These are phyloP conservation scores for Tetheella fluctuosa DNA, from an alignment of 2,888 invertebrate species.

Conservation along the genomic window DNA sequence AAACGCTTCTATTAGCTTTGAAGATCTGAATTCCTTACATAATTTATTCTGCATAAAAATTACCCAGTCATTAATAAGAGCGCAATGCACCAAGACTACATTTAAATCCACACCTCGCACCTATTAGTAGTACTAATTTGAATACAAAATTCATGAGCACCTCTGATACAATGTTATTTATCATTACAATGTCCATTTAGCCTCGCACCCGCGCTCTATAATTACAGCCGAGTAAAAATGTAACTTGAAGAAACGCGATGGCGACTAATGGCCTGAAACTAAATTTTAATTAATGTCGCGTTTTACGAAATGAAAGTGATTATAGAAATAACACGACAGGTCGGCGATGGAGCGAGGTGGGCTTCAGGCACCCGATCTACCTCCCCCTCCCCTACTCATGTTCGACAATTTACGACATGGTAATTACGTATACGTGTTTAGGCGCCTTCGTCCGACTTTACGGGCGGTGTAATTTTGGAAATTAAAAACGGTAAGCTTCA, in stretches of 20 bases:
- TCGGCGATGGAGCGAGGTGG: slow-evolving; percentile 58
- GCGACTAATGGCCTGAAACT: slow-evolving; percentile 83
- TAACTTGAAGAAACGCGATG: slow-evolving; percentile 82
- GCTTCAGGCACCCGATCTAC: slow-evolving; percentile 36
- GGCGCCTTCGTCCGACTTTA: slow-evolving; percentile 64
- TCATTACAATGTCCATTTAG: slow-evolving; percentile 81
- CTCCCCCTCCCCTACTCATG: slow-evolving; percentile 61
- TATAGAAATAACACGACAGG: slow-evolving; percentile 81
- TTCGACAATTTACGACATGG: slow-evolving; percentile 77
- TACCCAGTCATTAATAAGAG: slow-evolving; percentile 60
- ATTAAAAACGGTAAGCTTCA: slow-evolving; percentile 83
- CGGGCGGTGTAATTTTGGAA: slow-evolving; percentile 78
- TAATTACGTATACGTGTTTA: slow-evolving; percentile 79
- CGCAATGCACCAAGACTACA: slow-evolving; percentile 63
- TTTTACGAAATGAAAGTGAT: slow-evolving; percentile 83
- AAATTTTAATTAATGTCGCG: slow-evolving; percentile 85
- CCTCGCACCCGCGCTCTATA: slow-evolving; percentile 76
- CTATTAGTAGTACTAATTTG: slow-evolving; percentile 79
- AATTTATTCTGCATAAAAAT: slow-evolving; percentile 37
- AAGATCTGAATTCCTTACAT: slow-evolving; percentile 16
- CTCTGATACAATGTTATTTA: slow-evolving; percentile 80
- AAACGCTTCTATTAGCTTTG: slow-evolving; percentile 23
- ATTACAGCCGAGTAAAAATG: slow-evolving; percentile 78
- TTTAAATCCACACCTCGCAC: slow-evolving; percentile 73
- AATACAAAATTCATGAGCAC: slow-evolving; percentile 81